phyloP scores from a whole-genome alignment of 2,888 invertebrate genomes.

The Smittia sp. region DNA sequence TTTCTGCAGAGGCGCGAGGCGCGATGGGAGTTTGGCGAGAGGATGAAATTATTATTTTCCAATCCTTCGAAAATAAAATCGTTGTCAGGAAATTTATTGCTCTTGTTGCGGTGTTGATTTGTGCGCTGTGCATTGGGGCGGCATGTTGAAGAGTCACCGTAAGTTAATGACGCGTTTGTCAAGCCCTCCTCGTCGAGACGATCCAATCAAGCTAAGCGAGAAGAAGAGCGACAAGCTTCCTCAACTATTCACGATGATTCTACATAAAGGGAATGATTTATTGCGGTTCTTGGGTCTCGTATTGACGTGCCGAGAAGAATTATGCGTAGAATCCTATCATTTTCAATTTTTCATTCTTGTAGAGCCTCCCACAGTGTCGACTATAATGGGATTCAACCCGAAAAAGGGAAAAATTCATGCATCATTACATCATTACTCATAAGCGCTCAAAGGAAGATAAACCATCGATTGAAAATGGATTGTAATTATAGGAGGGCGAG shows the following conservation, averaged over 20 bases:
- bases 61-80: background rate
- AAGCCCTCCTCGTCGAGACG: background rate
- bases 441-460: background rate
- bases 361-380: constrained; percentile 12
- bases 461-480: constrained; percentile 20
- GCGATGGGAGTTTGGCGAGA: background rate
- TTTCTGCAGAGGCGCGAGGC: background rate
- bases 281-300: background rate
- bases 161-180: constrained; percentile 13
- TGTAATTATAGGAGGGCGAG: background rate
- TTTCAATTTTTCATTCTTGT: constrained; percentile 25
- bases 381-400: constrained; percentile 1
- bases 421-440: constrained; percentile 27
- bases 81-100: background rate
- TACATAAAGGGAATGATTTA: constrained; percentile 28
- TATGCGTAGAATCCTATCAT: constrained; percentile 7
- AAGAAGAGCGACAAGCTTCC: background rate
- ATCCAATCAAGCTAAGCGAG: background rate
- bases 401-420: constrained; percentile 2
- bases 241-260: constrained; percentile 9
- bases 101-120: constrained; percentile 15
- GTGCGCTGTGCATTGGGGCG: background rate
- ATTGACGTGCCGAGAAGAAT: background rate
- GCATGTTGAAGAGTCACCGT: background rate
- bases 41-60: constrained; percentile 15